Percentiles rank a stretch among this genome's conserved stretches.
Evolutionary conservation across 2,797 vertebrate genomes (phyloP).

Genomic region (Myripristis jacobus): DNA sequence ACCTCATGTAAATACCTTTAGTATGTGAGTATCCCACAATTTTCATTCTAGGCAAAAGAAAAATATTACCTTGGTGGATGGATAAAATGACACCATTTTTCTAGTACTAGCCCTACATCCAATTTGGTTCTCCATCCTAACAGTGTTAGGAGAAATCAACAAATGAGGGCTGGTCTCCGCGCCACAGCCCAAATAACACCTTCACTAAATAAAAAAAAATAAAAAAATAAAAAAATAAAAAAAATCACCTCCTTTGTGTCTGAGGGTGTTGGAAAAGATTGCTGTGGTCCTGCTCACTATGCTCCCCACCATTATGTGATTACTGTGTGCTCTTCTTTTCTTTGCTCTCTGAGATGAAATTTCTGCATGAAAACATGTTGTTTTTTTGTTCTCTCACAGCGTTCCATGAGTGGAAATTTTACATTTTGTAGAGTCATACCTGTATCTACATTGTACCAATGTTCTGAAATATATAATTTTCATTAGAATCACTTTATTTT

Average conservation of each 20-base stretch:
- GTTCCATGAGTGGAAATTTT: slow-evolving; percentile 2
- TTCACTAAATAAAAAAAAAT: slow-evolving; percentile 63
- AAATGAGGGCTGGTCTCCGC: slow-evolving; percentile 44
- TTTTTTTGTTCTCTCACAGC: slow-evolving; percentile 43
- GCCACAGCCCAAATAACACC: slow-evolving; percentile 60
- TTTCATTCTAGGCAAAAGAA: slow-evolving; percentile 18
- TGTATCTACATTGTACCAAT: slow-evolving; percentile 21
- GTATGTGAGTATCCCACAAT: slow-evolving; percentile 24
- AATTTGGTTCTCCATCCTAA: slow-evolving; percentile 58
- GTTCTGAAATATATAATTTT: background rate
- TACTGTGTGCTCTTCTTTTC: slow-evolving; percentile 41
- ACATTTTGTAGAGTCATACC: background rate
- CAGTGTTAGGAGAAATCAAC: slow-evolving; percentile 54
- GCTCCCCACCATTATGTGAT: slow-evolving; percentile 57
- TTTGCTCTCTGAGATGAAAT: slow-evolving; percentile 49
- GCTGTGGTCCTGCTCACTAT: slow-evolving; percentile 55
- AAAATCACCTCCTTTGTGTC: slow-evolving; percentile 42
- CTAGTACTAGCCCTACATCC: slow-evolving; percentile 34
- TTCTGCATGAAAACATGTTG: slow-evolving; percentile 43
- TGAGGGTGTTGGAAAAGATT: slow-evolving; percentile 47
- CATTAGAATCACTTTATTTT: background rate
- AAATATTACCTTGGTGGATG: slow-evolving; percentile 43
- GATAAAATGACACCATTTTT: slow-evolving; percentile 68
- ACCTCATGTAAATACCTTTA: slow-evolving; percentile 38
- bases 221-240: too few relatives aligned